Evolutionary conservation across 2,797 vertebrate species (phyloP), one percentile per base, ranked within the genome.

Genomic region (Pteropus rufus): DNA sequence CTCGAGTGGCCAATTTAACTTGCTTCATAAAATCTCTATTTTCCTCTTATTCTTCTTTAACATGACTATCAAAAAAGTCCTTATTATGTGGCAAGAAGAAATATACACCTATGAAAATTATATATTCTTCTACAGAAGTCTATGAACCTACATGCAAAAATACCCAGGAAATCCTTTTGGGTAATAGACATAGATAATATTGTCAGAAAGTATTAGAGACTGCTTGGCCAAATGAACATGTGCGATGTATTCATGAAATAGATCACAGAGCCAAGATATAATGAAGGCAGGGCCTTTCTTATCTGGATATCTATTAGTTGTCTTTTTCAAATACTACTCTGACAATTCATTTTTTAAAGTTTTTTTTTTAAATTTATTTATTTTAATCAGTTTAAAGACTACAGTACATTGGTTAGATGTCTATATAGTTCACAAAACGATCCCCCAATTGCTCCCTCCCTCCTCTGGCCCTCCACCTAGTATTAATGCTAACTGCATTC

Each of bases 121-220:
- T 85, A 19, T 60, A 90, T 90, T 86, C 34, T 93, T 67, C 2
- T 75, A 81, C 84, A 54, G 88, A 94, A 56, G 92, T 92, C 31
- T 79, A 12, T 81, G 46, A 93, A 41, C 24, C 29, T 65, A 34
- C 5, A 77, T 21, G 12, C 26, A 82, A 41, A 81, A 92, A 58
- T 60, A 62, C 29, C 5, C 60, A 72, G 58, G 58, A 86, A 67
- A 26, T 92, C 41, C 14, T 82, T 81, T 86, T 24, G 34, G 41
- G 7, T 46, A 94, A 82, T 83, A 19, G 39, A 86, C 7, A 6
- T 82, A 82, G 86, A 46, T 87, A 29, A 90, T 67, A 54, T 36
- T 83, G 23, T 52, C 49, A 11, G 44, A 64, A 12, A 92, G 8
- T 83, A 41, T 62, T 72, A 69, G 44, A 75, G 44, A 39, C 23